Percentiles rank a stretch among this genome's conserved stretches.
These are phyloP conservation scores for Spodoptera picta DNA, from an alignment of 2,888 invertebrate genomes.

Conservation along the genomic window DNA sequence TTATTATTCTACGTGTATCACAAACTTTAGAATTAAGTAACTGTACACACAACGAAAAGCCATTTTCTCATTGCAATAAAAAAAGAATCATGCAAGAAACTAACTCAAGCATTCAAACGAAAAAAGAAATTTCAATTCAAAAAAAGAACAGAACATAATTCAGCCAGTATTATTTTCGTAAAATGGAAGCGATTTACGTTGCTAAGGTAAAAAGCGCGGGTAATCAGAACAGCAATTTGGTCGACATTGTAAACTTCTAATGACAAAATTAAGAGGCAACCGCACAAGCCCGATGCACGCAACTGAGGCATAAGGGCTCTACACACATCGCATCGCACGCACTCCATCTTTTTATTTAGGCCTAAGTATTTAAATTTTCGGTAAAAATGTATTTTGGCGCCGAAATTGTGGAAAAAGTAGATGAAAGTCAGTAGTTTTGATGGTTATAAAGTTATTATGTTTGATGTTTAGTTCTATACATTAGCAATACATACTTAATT, in stretches of 20 bases:
- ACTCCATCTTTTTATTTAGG: too few relatives aligned
- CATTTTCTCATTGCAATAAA: too few relatives aligned
- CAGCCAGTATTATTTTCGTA: conserved; percentile 22
- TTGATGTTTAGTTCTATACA: not conserved
- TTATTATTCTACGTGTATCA: too few relatives aligned
- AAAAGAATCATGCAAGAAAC: not conserved
- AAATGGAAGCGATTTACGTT: conserved; percentile 40
- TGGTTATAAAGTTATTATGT: not conserved
- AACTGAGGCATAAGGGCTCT: conserved; percentile 57
- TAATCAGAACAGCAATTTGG: conserved; percentile 65
- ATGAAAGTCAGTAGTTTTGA: too few relatives aligned
- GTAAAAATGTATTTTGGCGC: too few relatives aligned
- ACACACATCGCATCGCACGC: conserved; percentile 24
- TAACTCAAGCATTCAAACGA: not conserved
- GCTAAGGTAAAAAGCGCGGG: conserved; percentile 47
- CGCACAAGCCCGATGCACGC: conserved; percentile 42
- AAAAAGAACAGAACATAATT: not conserved
- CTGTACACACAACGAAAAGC: too few relatives aligned
- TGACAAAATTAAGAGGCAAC: conserved; percentile 76
- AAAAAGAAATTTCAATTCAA: not conserved
- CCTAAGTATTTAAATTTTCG: too few relatives aligned
- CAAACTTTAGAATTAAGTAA: too few relatives aligned
- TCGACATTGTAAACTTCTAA: conserved; percentile 71
- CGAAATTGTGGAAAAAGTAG: too few relatives aligned
- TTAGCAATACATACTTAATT: too few relatives aligned